Evolutionary conservation across 92 coral and sea anemone species (phyloP).

Genomic region (Desmophyllum pertusum): DNA sequence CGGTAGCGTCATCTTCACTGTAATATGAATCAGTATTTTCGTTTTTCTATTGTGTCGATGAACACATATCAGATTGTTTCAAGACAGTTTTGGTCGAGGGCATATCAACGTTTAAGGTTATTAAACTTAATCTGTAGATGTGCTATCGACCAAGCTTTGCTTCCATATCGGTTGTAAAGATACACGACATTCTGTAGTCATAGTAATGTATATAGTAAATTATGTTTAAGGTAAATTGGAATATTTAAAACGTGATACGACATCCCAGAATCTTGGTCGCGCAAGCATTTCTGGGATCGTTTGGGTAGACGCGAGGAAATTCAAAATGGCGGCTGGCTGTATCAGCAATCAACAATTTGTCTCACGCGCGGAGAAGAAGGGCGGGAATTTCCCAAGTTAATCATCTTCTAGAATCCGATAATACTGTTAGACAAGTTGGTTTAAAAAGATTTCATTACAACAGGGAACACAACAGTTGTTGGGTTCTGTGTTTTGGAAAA

Average conservation of each 20-base stretch:
- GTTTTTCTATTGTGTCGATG: background rate
- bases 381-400: no score
- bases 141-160: background rate
- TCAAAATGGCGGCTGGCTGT: background rate
- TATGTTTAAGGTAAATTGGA: background rate
- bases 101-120: background rate
- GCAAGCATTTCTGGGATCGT: background rate
- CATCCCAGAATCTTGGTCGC: background rate
- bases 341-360: no score
- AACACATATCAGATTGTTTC: background rate
- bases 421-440: no score
- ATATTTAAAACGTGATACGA: background rate
- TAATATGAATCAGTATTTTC: background rate
- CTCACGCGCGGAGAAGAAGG: no score
- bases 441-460: no score
- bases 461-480: no score
- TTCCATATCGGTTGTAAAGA: slow-evolving; percentile 3
- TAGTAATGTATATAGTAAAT: slow-evolving; percentile 18
- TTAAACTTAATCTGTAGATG: background rate
- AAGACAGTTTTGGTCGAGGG: background rate
- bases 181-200: background rate
- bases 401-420: no score
- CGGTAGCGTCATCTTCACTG: no score
- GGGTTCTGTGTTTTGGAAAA: no score
- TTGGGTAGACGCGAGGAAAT: background rate